A percentile compares a stretch with the other conserved stretches of the same genome.
Evolutionary conservation across 2,113 vertebrate species (phyloP).

Genomic region (Callochromis pleurospilus): DNA sequence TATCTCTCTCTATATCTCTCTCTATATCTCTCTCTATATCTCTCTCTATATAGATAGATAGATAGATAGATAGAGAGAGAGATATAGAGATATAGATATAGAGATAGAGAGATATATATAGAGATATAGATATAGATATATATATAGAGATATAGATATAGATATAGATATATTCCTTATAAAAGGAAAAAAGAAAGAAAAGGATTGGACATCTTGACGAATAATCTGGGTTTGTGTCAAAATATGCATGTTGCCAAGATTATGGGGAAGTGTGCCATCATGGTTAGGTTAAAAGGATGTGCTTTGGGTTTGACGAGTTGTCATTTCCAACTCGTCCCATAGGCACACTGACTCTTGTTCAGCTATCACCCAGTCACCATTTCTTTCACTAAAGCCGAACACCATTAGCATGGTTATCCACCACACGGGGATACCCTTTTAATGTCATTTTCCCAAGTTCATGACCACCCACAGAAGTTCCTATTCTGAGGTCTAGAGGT

Average conservation of each 20-base stretch:
- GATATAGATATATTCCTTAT: background rate
- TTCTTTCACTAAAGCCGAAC: background rate
- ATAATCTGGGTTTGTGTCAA: background rate
- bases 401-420: background rate
- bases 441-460: background rate
- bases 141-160: too few species aligned
- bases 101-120: too few species aligned
- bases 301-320: background rate
- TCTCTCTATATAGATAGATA: too few species aligned
- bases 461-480: background rate
- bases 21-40: too few species aligned
- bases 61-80: too few species aligned
- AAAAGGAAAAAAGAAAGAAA: background rate
- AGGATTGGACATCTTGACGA: background rate
- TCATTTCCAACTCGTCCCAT: background rate
- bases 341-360: background rate
- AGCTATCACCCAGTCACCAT: rapidly evolving
- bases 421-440: background rate
- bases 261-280: background rate
- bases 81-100: too few species aligned
- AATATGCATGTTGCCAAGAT: background rate
- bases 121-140: background rate
- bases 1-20: too few species aligned
- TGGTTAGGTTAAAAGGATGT: background rate
- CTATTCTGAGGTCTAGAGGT: background rate